Evolutionary conservation across 1,140 invertebrate genomes (phyloP), one percentile per base, ranked within the genome.

Genomic region (Heterodera carotae): DNA sequence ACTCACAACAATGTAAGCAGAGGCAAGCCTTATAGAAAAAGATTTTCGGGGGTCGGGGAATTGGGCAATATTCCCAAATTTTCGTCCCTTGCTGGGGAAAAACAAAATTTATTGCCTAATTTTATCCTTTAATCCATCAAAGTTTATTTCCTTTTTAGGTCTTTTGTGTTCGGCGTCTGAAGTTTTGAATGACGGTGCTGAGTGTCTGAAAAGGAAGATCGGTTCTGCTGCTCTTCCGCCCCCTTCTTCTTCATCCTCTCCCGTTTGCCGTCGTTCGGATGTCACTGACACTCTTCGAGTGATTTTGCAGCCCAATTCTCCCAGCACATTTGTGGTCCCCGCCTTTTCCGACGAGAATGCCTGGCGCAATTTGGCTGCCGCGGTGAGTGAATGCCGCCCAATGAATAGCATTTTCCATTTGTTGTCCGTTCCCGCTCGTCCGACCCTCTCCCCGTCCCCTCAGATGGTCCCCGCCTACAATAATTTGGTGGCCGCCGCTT

Each of bases 151-250:
- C 18, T 53, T 25, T 70, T 70, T 48, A 70, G 69, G 29, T n/a
- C n/a, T 48, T 56, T 31, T 70, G 29, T 22, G 22, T 48, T 59
- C 34, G 18, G 69, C 69, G 18, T n/a, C 29, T 33, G 69, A 70
- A 39, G 31, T 70, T 39, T 6, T 69, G 31, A 69, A 27, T 15
- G 68, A 69, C 1, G 68, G 68, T 27, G 53, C 68, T 39, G 6
- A 39, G 36, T 39, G 6, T 39, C 36, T 39, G 36, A 39, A 39
- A 12, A 5, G 12, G 36, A 39, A 39, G 36, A 12, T 39, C 1
- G 36, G 12, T 12, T 39, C 36, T 5, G 2, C 12, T 5, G 36
- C 6, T n/a, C n/a, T n/a, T n/a, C n/a, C n/a, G n/a, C n/a, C n/a
- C n/a, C n/a, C n/a, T n/a, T n/a, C n/a, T 12, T 39, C 36, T 39